phyloP scores from a whole-genome alignment of 1,140 invertebrate genomes.

The Drosophila azteca region DNA sequence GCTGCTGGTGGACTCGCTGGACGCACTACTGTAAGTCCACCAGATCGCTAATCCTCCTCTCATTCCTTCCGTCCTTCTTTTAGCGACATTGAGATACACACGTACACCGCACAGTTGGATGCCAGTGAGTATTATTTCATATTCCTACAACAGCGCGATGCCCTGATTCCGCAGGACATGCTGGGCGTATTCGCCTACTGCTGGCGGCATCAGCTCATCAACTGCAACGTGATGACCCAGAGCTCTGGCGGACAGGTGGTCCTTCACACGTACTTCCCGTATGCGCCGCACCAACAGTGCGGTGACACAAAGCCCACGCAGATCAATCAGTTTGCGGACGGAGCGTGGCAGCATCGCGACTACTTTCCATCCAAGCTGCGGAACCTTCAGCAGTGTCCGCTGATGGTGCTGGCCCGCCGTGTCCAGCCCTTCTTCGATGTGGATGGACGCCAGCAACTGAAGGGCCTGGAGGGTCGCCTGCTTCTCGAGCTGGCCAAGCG shows the following conservation, averaged over 20 bases:
- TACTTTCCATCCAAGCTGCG: constrained; percentile 59
- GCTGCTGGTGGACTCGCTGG: constrained; percentile 54
- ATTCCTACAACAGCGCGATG: constrained; percentile 59
- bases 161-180: constrained; percentile 46
- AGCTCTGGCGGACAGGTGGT: constrained; percentile 44
- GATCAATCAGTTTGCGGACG: constrained; percentile 54
- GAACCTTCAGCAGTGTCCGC: constrained; percentile 52
- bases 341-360: constrained; percentile 29
- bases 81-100: constrained; percentile 59
- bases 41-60: too few species aligned
- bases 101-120: constrained; percentile 37
- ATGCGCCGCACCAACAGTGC: constrained; percentile 26
- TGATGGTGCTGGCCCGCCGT: constrained; percentile 33
- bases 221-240: constrained; percentile 68
- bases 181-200: constrained; percentile 63
- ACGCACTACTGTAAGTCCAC: constrained; percentile 52
- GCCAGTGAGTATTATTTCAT: constrained; percentile 65
- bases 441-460: neutral
- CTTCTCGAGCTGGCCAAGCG: constrained; percentile 37
- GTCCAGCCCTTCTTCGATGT: constrained; percentile 42
- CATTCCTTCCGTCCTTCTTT: neutral
- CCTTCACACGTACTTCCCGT: constrained; percentile 66
- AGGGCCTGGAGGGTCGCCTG: constrained; percentile 37
- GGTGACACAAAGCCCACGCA: neutral
- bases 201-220: constrained; percentile 60